phyloP scores from a whole-genome alignment of 2,113 vertebrate species.

The Sinocyclocheilus anshuiensis region DNA sequence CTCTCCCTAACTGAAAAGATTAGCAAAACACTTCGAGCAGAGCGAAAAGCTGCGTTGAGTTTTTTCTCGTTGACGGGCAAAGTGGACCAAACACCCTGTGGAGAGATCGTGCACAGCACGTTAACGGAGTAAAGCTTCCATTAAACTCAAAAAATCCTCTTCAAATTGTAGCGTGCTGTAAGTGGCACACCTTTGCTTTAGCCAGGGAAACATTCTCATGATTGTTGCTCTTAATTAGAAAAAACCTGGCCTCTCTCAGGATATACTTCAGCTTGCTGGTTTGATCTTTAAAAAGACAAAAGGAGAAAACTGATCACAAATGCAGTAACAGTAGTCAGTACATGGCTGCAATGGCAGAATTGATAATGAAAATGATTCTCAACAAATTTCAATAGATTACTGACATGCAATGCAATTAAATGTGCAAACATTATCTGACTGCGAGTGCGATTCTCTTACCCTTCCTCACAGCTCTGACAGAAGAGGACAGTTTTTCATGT shows the following conservation, averaged over 20 bases:
- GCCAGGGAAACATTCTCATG: conserved; percentile 97
- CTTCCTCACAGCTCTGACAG: conserved; percentile 96
- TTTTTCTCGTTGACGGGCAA: conserved; percentile 98
- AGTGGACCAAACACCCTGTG: conserved; percentile 98
- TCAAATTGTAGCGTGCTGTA: neutral
- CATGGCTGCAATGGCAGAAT: too few species aligned
- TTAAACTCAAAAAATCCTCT: neutral
- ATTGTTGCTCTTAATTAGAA: conserved; percentile 99
- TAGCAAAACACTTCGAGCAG: conserved; percentile 90
- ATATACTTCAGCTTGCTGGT: conserved; percentile 93
- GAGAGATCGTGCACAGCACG: neutral
- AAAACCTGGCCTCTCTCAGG: conserved; percentile 93
- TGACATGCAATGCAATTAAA: neutral
- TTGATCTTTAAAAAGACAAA: conserved; percentile 81
- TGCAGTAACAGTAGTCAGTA: neutral
- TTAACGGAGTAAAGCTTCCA: neutral
- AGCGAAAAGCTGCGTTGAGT: conserved; percentile 91
- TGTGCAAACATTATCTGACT: neutral
- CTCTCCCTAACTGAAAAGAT: conserved; percentile 97
- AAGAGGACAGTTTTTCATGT: conserved; percentile 97
- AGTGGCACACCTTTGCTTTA: conserved; percentile 91
- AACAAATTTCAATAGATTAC: neutral
- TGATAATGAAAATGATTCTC: neutral
- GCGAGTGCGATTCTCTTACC: conserved; percentile 67
- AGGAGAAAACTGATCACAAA: neutral